Percentiles rank a stretch among this genome's conserved stretches.
Evolutionary conservation across 2,888 invertebrate genomes (phyloP).

Genomic region (Prosapia bicincta): DNA sequence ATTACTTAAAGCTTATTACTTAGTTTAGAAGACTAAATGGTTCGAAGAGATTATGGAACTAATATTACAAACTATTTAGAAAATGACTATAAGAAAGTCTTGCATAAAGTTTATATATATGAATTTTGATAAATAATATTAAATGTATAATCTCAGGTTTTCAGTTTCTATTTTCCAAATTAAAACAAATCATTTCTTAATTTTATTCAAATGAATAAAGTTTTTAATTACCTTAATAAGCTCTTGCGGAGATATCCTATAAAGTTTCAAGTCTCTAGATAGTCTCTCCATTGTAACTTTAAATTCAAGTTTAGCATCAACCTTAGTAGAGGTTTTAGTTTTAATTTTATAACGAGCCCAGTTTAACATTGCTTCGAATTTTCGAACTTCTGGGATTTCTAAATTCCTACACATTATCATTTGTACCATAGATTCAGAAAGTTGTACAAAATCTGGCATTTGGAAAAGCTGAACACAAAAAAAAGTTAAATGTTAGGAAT

Average conservation of each 20-base stretch:
- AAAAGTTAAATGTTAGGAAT: no score
- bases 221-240: constrained; percentile 71
- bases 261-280: constrained; percentile 82
- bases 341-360: constrained; percentile 87
- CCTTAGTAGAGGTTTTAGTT: constrained; percentile 67
- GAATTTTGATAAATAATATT: neutral
- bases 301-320: constrained; percentile 84
- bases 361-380: constrained; percentile 89
- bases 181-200: no score
- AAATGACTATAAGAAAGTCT: no score
- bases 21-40: no score
- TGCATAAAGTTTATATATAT: no score
- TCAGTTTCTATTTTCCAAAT: no score
- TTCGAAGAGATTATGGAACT: no score
- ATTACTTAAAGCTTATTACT: no score
- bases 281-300: constrained; percentile 91
- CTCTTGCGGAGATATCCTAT: constrained; percentile 89
- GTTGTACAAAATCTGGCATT: constrained; percentile 75
- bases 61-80: no score
- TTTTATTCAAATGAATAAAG: no score
- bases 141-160: no score
- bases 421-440: constrained; percentile 85
- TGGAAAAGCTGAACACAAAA: constrained; percentile 60
- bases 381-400: constrained; percentile 83
- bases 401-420: constrained; percentile 65